Percentiles rank a stretch among this genome's conserved stretches.
Evolutionary conservation across 2,888 invertebrate species (phyloP).

Genomic region (Epinotia bilunana): DNA sequence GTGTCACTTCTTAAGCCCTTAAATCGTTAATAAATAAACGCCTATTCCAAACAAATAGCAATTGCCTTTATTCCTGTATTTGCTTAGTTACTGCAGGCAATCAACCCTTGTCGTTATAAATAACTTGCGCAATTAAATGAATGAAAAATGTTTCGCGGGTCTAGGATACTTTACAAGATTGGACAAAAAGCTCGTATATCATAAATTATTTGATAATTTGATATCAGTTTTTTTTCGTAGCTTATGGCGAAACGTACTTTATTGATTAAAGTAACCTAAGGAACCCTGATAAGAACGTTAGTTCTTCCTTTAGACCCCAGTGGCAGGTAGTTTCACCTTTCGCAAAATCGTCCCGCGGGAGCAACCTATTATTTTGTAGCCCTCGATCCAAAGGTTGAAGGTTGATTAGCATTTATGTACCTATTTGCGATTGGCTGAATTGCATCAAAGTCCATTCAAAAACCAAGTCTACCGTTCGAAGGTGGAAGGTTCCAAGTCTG

Average conservation of each 20-base stretch:
- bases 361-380: slow-evolving; percentile 24
- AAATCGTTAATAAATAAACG: neutral
- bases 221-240: too few species aligned
- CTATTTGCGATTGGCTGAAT: neutral
- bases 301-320: neutral
- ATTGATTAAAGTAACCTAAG: neutral
- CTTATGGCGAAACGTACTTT: neutral
- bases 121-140: too few species aligned
- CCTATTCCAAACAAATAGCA: neutral
- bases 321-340: slow-evolving; percentile 40
- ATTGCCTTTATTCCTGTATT: neutral
- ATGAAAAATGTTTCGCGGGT: too few species aligned
- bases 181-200: too few species aligned
- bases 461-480: too few species aligned
- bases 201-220: too few species aligned
- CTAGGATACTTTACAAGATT: too few species aligned
- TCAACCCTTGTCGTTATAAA: too few species aligned
- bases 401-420: neutral
- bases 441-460: too few species aligned
- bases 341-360: neutral
- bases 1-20: neutral
- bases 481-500: too few species aligned
- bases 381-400: neutral
- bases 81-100: neutral
- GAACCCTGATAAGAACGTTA: neutral